Evolutionary conservation across 2,113 vertebrate genomes (phyloP).

Genomic region (Psophia crepitans): DNA sequence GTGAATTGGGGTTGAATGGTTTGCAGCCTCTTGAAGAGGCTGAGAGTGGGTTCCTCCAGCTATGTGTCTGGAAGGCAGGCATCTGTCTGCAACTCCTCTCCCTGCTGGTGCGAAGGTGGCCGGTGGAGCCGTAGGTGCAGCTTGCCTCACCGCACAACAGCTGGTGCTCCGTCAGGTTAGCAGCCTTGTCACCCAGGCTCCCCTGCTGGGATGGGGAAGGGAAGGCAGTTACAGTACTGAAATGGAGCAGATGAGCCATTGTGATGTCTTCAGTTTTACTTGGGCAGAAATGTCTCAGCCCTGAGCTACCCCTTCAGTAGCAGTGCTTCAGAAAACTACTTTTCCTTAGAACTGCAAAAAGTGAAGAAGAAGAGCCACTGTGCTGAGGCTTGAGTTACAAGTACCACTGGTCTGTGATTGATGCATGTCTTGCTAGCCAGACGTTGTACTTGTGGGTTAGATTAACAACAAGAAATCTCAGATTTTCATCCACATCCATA

Average conservation of each 20-base stretch:
- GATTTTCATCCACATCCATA: not conserved
- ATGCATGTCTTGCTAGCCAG: not conserved
- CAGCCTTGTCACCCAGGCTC: too few species aligned
- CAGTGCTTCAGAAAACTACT: not conserved
- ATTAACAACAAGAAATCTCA: not conserved
- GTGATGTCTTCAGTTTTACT: not conserved
- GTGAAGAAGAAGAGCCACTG: not conserved
- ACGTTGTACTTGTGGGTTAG: fast-evolving
- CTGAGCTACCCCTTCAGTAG: not conserved
- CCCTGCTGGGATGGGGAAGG: not conserved
- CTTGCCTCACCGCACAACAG: not conserved
- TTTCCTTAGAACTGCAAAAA: not conserved
- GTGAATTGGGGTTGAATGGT: not conserved
- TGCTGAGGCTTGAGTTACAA: not conserved
- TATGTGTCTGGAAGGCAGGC: not conserved
- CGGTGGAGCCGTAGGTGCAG: fast-evolving
- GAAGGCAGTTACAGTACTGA: not conserved
- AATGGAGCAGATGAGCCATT: fast-evolving
- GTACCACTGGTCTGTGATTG: not conserved
- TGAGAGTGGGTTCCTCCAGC: not conserved
- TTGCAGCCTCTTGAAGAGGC: not conserved
- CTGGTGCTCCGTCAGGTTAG: fast-evolving
- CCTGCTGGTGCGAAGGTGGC: too few species aligned
- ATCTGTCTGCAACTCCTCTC: fast-evolving
- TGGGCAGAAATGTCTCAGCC: not conserved